Evolutionary conservation across 2,113 vertebrate genomes (phyloP), one percentile per base, ranked within the genome.

Genomic region (Apodemus sylvaticus): DNA sequence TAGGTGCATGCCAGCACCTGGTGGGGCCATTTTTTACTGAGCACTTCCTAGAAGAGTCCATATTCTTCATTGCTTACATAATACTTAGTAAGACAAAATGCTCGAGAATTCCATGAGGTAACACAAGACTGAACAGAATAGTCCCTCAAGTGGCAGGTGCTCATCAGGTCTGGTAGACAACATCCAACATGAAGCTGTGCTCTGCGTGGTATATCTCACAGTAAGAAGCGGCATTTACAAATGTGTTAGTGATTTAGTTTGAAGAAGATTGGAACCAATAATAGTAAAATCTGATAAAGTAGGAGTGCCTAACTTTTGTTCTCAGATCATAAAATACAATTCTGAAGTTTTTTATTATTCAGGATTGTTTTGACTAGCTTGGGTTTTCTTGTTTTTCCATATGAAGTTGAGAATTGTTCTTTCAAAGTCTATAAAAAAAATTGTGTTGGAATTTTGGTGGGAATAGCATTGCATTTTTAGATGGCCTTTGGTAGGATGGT

Each of bases 231-330:
- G 70, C 11, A 55, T 85, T 93, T 74, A 78, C 36, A 70, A 16
- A 77, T 7, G 60, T 7, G n/a, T 48, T 70, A 74, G 0, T 78
- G 26, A 7, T 3, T 94, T 76, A 5, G 42, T 94, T 93, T 92
- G 10, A 95, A 94, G 81, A 86, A 26, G 89, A 81, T 66, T 68
- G 79, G 34, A 39, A 92, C 62, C 12, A 68, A 26, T 9, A 85
- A 58, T 39, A 85, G 74, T 70, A 36, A 86, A 92, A 91, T 34
- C 13, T 53, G 76, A 29, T 62, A 93, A 58, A 6, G 70, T 77
- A 78, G 34, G 48, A 94, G 86, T 81, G 9, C 34, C 22, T 97
- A 78, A 78, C 55, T 97, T 92, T 91, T 22, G 13, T 45, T 97
- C 90, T 74, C 58, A 66, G 42, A 93, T 55, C 17, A 91, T 64